Evolutionary conservation across 2,113 vertebrate genomes (phyloP).

Genomic region (Callipepla squamata): DNA sequence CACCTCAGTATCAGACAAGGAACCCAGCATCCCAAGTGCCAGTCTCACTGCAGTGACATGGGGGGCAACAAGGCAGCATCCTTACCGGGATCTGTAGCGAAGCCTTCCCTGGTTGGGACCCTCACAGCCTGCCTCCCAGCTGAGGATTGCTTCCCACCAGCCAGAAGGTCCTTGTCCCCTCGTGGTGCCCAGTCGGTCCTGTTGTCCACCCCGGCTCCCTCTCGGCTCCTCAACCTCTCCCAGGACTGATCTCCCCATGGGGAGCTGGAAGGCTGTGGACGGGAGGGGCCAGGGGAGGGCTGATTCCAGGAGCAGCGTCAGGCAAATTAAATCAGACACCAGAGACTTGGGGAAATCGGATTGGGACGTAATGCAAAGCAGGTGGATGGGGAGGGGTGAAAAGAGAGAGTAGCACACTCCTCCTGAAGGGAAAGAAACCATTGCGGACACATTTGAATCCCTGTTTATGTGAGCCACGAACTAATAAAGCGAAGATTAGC

Average conservation of each 20-base stretch:
- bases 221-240: constrained; percentile 66
- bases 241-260: constrained; percentile 71
- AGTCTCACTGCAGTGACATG: neutral
- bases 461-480: constrained; percentile 31
- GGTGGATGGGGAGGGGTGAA: constrained; percentile 71
- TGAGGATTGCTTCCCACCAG: neutral
- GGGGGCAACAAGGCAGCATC: neutral
- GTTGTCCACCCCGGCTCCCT: constrained; percentile 10
- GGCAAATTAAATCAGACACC: constrained; percentile 82
- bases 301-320: constrained; percentile 73
- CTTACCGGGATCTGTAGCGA: constrained; percentile 45
- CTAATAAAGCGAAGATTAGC: constrained; percentile 55
- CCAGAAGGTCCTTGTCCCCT: neutral
- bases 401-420: constrained; percentile 53
- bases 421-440: constrained; percentile 53
- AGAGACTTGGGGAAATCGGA: constrained; percentile 65
- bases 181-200: neutral
- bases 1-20: neutral
- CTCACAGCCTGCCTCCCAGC: neutral
- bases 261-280: constrained; percentile 53
- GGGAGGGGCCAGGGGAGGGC: constrained; percentile 70
- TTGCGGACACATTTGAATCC: neutral
- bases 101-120: neutral
- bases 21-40: neutral
- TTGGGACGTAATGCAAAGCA: constrained; percentile 74